Base-by-base conservation (phyloP, 2,888 invertebrate genomes). In the Philereme vetulata region DNA sequence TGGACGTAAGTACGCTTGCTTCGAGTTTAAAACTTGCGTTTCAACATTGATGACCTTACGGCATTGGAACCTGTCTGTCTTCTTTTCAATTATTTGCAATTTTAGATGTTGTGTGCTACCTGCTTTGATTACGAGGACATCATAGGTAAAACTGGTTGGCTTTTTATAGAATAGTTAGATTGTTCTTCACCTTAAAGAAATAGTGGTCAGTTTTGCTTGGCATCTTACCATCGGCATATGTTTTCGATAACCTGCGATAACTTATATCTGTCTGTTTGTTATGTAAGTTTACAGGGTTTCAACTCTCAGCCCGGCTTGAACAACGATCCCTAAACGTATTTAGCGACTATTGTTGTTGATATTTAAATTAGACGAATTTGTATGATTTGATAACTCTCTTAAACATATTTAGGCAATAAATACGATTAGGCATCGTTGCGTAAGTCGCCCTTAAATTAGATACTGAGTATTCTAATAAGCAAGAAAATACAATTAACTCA, bases 1-100 rank as follows among this genome's bases (percentile, higher is more conserved):
- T 33, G 76, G 72, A 64, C 78, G 85, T 85, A 69, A 85, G 85
- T 85, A 70, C 58, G 35, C 60, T 10, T 45, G 48, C 38, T 61
- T 53, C 3, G 21, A 42, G 11, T 44, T 34, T 51, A 58, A 44
- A 50, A 64, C 58, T 54, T 48, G 56, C 53, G 51, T 53, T 56
- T 70, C 68, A 67, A 68, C 66, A 70, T 61, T 21, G 53, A 47
- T 72, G 75, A 76, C 77, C 77, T 77, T 72, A 70, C 61, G 70
- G 67, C 69, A 63, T 62, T 58, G 35, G 55, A 60, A 64, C 63
- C 50, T 44, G 62, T 57, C 45, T 42, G 56, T 61, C 55, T 60
- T 60, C 46, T 21, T 44, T 61, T 57, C 56, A 55, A 62, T 66
- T 62, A 65, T 68, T 68, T 64, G 66, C 64, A 51, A 64, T 66